Evolutionary conservation across 2,797 vertebrate species (phyloP).

Genomic region (Octomys mimax): DNA sequence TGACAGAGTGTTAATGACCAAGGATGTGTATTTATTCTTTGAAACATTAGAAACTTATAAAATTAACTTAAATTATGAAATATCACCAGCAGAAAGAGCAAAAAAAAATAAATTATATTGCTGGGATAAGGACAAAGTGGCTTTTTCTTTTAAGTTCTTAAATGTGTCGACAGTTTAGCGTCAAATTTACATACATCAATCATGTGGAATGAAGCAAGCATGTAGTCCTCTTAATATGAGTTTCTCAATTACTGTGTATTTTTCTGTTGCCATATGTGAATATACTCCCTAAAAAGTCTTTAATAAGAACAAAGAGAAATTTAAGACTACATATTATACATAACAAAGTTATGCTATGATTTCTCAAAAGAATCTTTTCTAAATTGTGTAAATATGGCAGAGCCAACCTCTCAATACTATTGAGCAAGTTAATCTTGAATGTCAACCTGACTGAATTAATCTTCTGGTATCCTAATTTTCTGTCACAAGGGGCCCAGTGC

Average conservation of each 20-base stretch:
- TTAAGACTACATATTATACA: slow-evolving; percentile 36
- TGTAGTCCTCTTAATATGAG: background rate
- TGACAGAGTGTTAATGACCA: slow-evolving; percentile 1
- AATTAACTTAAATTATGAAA: slow-evolving; percentile 15
- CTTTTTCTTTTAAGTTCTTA: slow-evolving; percentile 54
- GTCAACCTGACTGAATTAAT: background rate
- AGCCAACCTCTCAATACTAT: background rate
- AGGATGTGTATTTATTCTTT: background rate
- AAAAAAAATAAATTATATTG: background rate
- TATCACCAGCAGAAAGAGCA: background rate
- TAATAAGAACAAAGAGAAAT: slow-evolving; percentile 26
- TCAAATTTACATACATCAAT: slow-evolving; percentile 39
- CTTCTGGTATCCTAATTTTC: background rate
- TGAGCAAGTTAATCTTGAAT: background rate
- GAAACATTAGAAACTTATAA: background rate
- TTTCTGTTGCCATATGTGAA: slow-evolving; percentile 33
- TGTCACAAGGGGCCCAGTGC: background rate
- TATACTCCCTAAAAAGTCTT: background rate
- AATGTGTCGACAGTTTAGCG: background rate
- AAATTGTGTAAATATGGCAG: background rate
- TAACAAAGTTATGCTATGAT: background rate
- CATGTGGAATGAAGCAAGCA: background rate
- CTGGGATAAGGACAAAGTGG: background rate
- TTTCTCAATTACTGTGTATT: slow-evolving; percentile 38
- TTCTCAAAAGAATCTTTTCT: slow-evolving; percentile 46